These are phyloP conservation scores for Peromyscus aztecus DNA, from an alignment of 2,797 vertebrate species.

Conservation along the genomic window DNA sequence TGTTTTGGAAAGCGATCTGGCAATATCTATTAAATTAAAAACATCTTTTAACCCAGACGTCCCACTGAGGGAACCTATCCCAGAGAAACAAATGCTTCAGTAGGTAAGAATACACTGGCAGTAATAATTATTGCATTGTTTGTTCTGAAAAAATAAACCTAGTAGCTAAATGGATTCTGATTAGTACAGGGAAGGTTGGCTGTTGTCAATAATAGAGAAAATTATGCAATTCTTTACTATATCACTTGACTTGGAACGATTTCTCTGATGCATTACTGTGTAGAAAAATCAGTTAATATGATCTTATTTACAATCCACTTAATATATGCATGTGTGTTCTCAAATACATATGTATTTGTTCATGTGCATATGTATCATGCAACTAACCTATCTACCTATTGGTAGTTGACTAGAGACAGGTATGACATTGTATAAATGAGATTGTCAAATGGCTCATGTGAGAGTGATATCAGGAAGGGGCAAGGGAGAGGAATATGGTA, in stretches of 20 bases:
- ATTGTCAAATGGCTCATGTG: neutral
- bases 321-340: neutral
- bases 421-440: neutral
- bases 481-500: neutral
- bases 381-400: neutral
- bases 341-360: neutral
- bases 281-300: neutral
- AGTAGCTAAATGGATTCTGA: neutral
- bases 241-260: neutral
- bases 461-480: neutral
- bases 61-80: constrained; percentile 24
- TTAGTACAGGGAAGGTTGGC: neutral
- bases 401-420: neutral
- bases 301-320: neutral
- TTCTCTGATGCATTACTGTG: neutral
- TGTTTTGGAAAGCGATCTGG: constrained; percentile 44
- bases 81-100: constrained; percentile 49
- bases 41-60: constrained; percentile 18
- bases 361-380: neutral
- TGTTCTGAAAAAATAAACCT: neutral
- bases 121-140: neutral
- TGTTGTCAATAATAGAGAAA: neutral
- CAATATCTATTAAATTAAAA: constrained; percentile 62
- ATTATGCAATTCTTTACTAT: neutral
- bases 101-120: neutral